These are phyloP conservation scores for Saturnia pavonia DNA, from an alignment of 2,888 invertebrate genomes.

Conservation along the genomic window DNA sequence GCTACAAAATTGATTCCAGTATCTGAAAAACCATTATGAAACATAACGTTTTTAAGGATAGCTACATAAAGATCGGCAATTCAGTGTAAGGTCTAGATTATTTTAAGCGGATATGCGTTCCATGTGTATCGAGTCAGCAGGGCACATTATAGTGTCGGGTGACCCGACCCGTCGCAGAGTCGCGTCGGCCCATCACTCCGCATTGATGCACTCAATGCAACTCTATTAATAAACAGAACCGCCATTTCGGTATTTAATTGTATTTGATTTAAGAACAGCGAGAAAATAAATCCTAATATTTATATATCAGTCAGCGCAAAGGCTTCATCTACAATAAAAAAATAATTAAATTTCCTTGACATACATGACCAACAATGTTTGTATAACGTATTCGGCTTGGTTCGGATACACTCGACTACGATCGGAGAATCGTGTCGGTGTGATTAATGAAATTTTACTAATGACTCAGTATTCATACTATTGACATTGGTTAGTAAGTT, in stretches of 20 bases:
- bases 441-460: no score
- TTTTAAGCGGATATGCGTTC: conserved; percentile 50
- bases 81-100: conserved; percentile 1
- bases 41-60: not conserved
- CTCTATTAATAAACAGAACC: conserved; percentile 16
- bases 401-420: no score
- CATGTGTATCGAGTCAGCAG: conserved; percentile 78
- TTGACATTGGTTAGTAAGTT: no score
- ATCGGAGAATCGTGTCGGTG: no score
- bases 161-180: conserved; percentile 48
- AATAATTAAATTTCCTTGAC: no score
- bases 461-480: no score
- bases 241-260: not conserved
- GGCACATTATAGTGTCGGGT: conserved; percentile 77
- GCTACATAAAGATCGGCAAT: not conserved
- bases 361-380: no score
- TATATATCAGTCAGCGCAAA: no score
- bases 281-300: not conserved
- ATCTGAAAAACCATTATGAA: not conserved
- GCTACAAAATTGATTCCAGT: no score
- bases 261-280: conserved; percentile 2
- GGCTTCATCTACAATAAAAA: no score
- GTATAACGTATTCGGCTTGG: no score
- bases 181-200: conserved; percentile 42
- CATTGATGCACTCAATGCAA: conserved; percentile 15